These are phyloP conservation scores for Horisme vitalbata DNA, from an alignment of 2,888 invertebrate genomes.

Conservation along the genomic window DNA sequence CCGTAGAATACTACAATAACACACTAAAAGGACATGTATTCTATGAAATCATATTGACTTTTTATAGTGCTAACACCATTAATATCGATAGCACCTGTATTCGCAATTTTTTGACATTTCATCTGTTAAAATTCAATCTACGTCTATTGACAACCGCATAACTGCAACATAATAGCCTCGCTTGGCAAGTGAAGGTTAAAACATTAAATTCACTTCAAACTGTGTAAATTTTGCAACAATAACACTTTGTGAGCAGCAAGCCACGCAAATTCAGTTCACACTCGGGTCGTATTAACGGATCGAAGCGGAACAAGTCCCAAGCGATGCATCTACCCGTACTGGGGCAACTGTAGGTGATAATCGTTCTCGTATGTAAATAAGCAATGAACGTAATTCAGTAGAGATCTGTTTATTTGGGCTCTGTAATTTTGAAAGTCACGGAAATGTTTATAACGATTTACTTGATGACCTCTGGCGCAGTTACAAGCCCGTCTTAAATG, in stretches of 20 bases:
- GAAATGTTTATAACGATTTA: no score
- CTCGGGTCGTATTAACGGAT: constrained; percentile 23
- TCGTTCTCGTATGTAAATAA: constrained; percentile 53
- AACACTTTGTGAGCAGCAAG: constrained; percentile 4
- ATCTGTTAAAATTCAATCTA: no score
- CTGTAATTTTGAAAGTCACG: not conserved
- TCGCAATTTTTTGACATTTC: no score
- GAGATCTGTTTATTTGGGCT: not conserved
- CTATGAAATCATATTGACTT: no score
- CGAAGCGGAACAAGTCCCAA: constrained; percentile 48
- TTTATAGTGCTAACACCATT: no score
- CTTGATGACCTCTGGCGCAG: constrained; percentile 6
- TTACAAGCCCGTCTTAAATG: no score
- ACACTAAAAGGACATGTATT: no score
- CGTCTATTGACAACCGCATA: not conserved
- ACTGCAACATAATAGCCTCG: not conserved
- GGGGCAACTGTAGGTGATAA: constrained; percentile 46
- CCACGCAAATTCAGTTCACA: constrained; percentile 9
- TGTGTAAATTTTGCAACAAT: not conserved
- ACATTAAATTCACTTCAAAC: no score
- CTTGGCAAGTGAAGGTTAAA: no score
- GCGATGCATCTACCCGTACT: constrained; percentile 46
- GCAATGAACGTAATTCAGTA: constrained; percentile 4
- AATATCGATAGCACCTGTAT: no score
- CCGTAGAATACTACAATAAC: no score